Base-by-base conservation (phyloP, 2,797 vertebrate genomes). In the Coregonus suidteri region DNA sequence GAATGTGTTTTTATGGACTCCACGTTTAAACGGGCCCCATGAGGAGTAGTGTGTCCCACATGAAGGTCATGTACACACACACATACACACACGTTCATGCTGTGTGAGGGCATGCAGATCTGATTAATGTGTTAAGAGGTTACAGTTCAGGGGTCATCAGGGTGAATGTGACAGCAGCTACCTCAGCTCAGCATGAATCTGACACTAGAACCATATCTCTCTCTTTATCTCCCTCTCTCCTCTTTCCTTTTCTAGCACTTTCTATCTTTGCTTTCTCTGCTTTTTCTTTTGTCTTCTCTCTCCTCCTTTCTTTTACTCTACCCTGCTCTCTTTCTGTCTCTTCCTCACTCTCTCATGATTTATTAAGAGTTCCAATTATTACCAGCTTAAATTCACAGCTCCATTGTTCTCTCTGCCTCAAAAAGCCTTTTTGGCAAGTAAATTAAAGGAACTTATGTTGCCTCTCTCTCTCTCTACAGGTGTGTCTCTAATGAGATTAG, bases 401-500 rank as follows among this genome's bases (percentile, higher is more conserved):
- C 15, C 7, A 25, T 64, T 4, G 11, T 62, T 11, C 3, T 47
- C 9, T 47, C 41, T 11, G 9, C 59, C 20, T 64, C 59, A 64
- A 4, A 4, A 64, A 11, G 20, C 20, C 59, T 64, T 64, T 9
- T 64, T 11, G 3, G 6, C 25, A 25, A 64, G 6, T 1, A 64
- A 64, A 64, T 7, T 9, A 25, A 25, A 64, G 7, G 2, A 64
- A 25, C 59, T 64, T 9, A 13, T 30, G 59, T 64, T 64, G 59
- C 20, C 11, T 59, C 31, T 62, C 37, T 69, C 65, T 78, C 67
- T 83, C 34, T 85, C 15, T 85, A 73, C 88, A 98, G 96, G 94
- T 89, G 84, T 90, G 86, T 92, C 86, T 86, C 84, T 90, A 89
- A 96, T 96, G 94, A 93, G 78, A 87, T 88, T 90, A 90, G 92